Evolutionary conservation across 1,140 invertebrate genomes (phyloP).

Genomic region (Luehdorfia chinensis): DNA sequence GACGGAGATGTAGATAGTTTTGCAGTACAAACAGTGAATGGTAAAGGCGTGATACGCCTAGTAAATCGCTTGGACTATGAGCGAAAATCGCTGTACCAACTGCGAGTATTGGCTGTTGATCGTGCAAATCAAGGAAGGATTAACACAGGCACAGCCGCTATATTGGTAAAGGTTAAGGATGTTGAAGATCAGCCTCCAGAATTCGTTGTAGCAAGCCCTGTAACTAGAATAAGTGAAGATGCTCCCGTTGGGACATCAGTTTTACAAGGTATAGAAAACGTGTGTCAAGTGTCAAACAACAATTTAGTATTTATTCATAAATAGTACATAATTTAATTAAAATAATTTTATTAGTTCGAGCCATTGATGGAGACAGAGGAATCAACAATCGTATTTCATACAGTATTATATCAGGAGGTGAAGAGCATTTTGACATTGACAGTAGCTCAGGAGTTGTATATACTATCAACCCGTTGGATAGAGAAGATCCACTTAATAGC

Average conservation of each 20-base stretch:
- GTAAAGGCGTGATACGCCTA: slow-evolving; percentile 91
- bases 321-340: not conserved
- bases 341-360: slow-evolving; percentile 80
- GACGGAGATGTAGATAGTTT: slow-evolving; percentile 89
- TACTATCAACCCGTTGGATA: slow-evolving; percentile 86
- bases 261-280: slow-evolving; percentile 88
- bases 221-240: slow-evolving; percentile 92
- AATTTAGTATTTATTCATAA: not conserved
- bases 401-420: slow-evolving; percentile 85
- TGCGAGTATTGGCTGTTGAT: slow-evolving; percentile 90
- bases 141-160: slow-evolving; percentile 90
- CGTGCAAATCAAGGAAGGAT: slow-evolving; percentile 87
- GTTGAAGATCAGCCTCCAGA: slow-evolving; percentile 94
- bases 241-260: slow-evolving; percentile 87
- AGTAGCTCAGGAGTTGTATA: slow-evolving; percentile 87
- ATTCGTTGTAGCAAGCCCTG: slow-evolving; percentile 90
- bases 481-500: slow-evolving; percentile 87
- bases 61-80: slow-evolving; percentile 91
- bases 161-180: slow-evolving; percentile 91
- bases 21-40: slow-evolving; percentile 88
- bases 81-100: slow-evolving; percentile 90
- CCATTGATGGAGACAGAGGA: slow-evolving; percentile 94
- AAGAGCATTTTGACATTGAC: slow-evolving; percentile 87
- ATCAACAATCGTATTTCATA: slow-evolving; percentile 93
- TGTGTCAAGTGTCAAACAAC: too few species aligned